Base-by-base conservation (phyloP, 2,888 invertebrate species). In the Acrocera orbiculus region DNA sequence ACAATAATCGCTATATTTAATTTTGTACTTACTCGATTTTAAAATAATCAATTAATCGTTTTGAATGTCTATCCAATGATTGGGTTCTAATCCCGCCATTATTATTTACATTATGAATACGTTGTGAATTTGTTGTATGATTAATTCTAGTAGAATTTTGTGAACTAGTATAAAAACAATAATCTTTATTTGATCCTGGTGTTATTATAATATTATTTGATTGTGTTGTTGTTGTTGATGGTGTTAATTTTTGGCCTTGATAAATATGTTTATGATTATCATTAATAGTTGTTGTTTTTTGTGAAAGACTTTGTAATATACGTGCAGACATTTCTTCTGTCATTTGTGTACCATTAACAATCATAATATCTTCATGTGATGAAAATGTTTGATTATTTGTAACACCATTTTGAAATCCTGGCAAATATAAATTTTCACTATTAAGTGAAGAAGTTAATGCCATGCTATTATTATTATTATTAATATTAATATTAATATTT, bases 341-440 rank as follows among this genome's bases (percentile, higher is more conserved):
- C 59, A 59, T 59, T 39, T 58, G 56, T 2, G 58, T 58, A 19
- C 60, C 59, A 44, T 60, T 60, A 7, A 58, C 59, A 41, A 59
- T 55, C 51, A 58, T 54, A 13, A 59, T 54, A 38, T 60, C 59
- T 30, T 59, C 59, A 14, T 19, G 5, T 5, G 19, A 13, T 25
- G 20, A 4, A 27, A 27, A 7, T 6, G 17, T 32, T 23, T n/a
- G n/a, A n/a, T n/a, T n/a, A n/a, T n/a, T n/a, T n/a, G n/a, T n/a
- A n/a, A n/a, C n/a, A n/a, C n/a, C n/a, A n/a, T n/a, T n/a, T n/a
- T n/a, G n/a, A n/a, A n/a, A n/a, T n/a, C n/a, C n/a, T n/a, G n/a
- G n/a, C n/a, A n/a, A n/a, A n/a, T n/a, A n/a, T n/a, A n/a, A n/a
- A n/a, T n/a, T n/a, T n/a, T n/a, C n/a, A n/a, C n/a, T n/a, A n/a